These are phyloP conservation scores for Epizoanthus stellaris DNA, from an alignment of 92 coral and sea anemone genomes.

Conservation along the genomic window DNA sequence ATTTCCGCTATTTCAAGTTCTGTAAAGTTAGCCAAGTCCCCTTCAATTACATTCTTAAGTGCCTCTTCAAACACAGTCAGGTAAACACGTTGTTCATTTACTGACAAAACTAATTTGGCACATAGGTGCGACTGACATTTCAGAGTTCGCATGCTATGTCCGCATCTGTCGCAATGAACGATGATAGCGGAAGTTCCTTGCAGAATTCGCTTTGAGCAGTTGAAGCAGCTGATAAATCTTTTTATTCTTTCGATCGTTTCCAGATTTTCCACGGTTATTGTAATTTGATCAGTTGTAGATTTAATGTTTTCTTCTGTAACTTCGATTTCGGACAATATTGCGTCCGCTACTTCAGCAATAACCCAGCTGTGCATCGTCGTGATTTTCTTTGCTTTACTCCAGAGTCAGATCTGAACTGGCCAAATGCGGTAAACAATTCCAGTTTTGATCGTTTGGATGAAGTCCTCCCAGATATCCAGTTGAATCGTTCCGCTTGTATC, in stretches of 20 bases:
- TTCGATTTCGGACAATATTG: background rate
- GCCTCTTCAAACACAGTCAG: slow-evolving; percentile 22
- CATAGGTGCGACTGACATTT: background rate
- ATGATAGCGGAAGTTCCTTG: slow-evolving; percentile 14
- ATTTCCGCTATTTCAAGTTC: no score
- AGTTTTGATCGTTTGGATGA: slow-evolving; percentile 1
- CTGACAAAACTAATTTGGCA: slow-evolving; percentile 7
- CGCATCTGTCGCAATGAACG: slow-evolving; percentile 43
- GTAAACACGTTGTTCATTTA: slow-evolving; percentile 2
- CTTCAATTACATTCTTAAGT: background rate
- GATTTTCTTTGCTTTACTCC: slow-evolving; percentile 27
- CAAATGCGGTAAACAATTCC: slow-evolving; percentile 41
- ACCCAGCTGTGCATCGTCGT: background rate
- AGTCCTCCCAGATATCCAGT: no score
- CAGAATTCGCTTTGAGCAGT: slow-evolving; percentile 30
- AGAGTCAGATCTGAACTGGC: slow-evolving; percentile 34
- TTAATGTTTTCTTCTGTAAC: background rate
- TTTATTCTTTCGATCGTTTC: slow-evolving; percentile 22
- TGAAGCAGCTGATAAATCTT: slow-evolving; percentile 32
- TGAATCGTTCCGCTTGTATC: no score
- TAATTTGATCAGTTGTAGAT: slow-evolving; percentile 8
- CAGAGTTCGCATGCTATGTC: slow-evolving; percentile 1
- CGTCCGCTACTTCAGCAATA: background rate
- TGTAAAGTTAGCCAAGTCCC: no score
- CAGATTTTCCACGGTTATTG: slow-evolving; percentile 22